Evolutionary conservation across 1,140 invertebrate species (phyloP).

Genomic region (Kradibia gibbosae): DNA sequence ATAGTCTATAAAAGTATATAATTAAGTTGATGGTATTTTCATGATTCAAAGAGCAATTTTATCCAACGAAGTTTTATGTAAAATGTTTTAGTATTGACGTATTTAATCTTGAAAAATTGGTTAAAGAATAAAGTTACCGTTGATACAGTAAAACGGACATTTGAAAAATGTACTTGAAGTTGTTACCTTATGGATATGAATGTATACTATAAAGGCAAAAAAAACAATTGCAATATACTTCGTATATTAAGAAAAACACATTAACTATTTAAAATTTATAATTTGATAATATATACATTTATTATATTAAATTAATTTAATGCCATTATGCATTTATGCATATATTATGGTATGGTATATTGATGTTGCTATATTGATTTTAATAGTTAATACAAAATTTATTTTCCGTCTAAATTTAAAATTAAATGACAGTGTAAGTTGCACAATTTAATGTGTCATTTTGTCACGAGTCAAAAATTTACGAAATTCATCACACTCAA

Average conservation of each 20-base stretch:
- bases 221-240: neutral
- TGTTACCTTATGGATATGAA: neutral
- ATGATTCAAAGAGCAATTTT: neutral
- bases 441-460: too few species aligned
- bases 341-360: too few species aligned
- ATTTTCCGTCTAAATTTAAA: too few species aligned
- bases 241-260: neutral
- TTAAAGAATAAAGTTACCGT: neutral
- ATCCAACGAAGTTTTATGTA: neutral
- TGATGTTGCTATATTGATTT: too few species aligned
- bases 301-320: too few species aligned
- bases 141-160: neutral
- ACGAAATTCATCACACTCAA: too few species aligned
- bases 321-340: too few species aligned
- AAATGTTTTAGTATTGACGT: neutral
- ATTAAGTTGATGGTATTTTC: slow-evolving; percentile 1
- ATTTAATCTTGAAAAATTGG: slow-evolving; percentile 7
- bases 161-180: neutral
- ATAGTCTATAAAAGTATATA: neutral
- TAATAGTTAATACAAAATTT: too few species aligned
- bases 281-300: neutral
- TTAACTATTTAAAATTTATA: neutral
- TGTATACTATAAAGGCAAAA: neutral
- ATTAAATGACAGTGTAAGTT: too few species aligned
- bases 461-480: too few species aligned